These are phyloP conservation scores for Eclectus roratus DNA, from an alignment of 2,113 vertebrate species.

Conservation along the genomic window DNA sequence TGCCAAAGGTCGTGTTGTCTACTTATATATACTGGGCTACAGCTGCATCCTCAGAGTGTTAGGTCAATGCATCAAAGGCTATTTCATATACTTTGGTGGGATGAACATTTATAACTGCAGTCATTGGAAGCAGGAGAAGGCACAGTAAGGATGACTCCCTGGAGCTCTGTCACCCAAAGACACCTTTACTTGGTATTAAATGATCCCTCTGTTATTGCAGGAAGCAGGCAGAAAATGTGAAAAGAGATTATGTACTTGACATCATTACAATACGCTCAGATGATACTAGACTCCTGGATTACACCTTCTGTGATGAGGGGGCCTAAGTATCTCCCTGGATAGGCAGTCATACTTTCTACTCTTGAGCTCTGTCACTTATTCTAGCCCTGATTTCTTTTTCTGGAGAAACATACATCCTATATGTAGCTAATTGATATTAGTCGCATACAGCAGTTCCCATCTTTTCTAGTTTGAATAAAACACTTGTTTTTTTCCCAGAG, in stretches of 20 bases:
- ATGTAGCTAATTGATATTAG: neutral
- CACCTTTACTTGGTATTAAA: neutral
- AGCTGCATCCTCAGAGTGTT: neutral
- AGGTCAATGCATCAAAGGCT: neutral
- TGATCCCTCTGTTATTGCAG: neutral
- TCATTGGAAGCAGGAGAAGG: neutral
- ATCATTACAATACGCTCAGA: neutral
- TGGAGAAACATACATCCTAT: neutral
- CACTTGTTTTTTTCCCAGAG: conserved; percentile 72
- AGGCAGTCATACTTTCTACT: neutral
- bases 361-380: neutral
- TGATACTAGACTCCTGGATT: neutral
- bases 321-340: neutral
- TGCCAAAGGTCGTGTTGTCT: neutral
- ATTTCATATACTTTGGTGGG: neutral
- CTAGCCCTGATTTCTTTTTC: neutral
- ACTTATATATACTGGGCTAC: rapidly evolving
- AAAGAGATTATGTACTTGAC: neutral
- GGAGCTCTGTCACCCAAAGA: neutral
- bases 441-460: neutral
- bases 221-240: neutral
- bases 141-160: neutral
- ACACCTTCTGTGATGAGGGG: neutral
- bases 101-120: neutral
- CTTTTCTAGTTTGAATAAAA: neutral